Base-by-base conservation (phyloP, 2,888 invertebrate species). In the Drosophila mimica region DNA sequence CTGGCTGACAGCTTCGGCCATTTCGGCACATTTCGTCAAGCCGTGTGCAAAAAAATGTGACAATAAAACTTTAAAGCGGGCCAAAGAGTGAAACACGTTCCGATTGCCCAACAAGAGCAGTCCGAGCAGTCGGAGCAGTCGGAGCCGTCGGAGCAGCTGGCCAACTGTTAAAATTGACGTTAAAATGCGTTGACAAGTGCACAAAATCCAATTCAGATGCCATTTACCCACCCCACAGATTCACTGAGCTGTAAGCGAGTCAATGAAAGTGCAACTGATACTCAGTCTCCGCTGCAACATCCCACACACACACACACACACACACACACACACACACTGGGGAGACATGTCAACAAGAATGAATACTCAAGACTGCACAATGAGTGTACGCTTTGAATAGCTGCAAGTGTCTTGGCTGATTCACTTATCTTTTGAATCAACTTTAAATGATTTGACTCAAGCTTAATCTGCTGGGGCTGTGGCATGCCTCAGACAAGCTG, bases 1-100 rank as follows among this genome's bases (percentile, higher is more conserved):
- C 51, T 54, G 70, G 73, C 49, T 62, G 60, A 49, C 48, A 43
- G 70, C 46, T 49, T 67, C 70, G 78, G 73, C 68, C 69, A 74
- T 82, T 81, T 78, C 51, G 75, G 74, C 84, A 80, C 78, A 84
- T 87, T 84, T 83, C 81, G 81, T 86, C 84, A 80, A 81, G 68
- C 56, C 81, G 72, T 82, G 82, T 70, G 82, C 82, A 78, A 87
- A 81, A 82, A 74, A 30, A 72, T 84, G 81, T 84, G 80, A 82
- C 87, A 80, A 82, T 82, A 84, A 84, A 87, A 81, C 71, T 73
- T 62, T 62, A 65, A 73, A 73, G 65, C 79, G 76, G 75, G 66
- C 75, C 72, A 75, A 79, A 52, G 38, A 67, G 57, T 54, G 60
- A 74, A 76, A 83, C 86, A 81, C 76, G 81, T 82, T 83, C 70